These are phyloP conservation scores for Pinna nobilis DNA, from an alignment of 1,140 invertebrate species.

Conservation along the genomic window DNA sequence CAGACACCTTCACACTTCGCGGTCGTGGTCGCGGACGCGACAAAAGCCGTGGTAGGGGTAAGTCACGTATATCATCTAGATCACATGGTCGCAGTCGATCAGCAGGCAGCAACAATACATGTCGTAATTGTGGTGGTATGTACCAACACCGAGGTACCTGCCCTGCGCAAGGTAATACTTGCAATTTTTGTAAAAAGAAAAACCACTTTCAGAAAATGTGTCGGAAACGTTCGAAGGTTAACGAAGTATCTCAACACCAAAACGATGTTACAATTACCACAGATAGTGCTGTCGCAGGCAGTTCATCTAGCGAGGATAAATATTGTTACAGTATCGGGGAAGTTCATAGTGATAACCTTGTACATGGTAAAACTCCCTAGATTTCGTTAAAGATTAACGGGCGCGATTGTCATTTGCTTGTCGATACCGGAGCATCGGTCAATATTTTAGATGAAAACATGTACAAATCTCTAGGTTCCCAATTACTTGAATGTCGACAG, in stretches of 20 bases:
- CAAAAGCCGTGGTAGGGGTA: background rate
- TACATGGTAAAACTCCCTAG: background rate
- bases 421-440: slow-evolving; percentile 14
- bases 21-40: background rate
- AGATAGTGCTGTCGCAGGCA: background rate
- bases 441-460: slow-evolving; percentile 7
- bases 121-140: slow-evolving; percentile 11
- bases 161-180: background rate
- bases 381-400: background rate
- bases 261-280: background rate
- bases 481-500: background rate
- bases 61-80: too few relatives aligned
- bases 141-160: background rate
- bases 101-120: background rate
- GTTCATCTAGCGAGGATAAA: background rate
- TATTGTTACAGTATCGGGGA: slow-evolving; percentile 22
- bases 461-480: background rate
- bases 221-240: background rate
- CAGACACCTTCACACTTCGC: background rate
- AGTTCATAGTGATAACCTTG: background rate
- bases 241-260: too few relatives aligned
- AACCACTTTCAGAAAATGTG: background rate
- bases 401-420: background rate
- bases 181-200: background rate
- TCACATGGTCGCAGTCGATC: too few relatives aligned